phyloP scores from a whole-genome alignment of 2,888 invertebrate species.

The Glaucopsyche alexis region DNA sequence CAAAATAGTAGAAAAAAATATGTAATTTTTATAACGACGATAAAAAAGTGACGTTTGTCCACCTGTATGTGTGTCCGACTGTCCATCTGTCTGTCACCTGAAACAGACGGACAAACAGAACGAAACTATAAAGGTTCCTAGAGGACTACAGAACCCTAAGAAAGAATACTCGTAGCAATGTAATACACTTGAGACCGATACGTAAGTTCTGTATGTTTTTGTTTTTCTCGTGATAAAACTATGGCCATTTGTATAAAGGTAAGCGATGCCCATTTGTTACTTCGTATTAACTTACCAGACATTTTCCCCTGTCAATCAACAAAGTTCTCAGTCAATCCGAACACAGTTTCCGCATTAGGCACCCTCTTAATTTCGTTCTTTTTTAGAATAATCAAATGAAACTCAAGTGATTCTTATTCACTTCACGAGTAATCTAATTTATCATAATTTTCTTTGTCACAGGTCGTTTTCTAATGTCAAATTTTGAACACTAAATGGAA shows the following conservation, averaged over 20 bases:
- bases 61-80: too few species aligned
- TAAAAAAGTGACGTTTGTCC: too few species aligned
- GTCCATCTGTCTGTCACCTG: too few species aligned
- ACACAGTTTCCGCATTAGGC: constrained; percentile 13
- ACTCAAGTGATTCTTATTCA: background rate
- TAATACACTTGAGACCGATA: background rate
- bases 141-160: too few species aligned
- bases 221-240: background rate
- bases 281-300: background rate
- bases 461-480: background rate
- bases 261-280: constrained; percentile 8
- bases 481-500: too few species aligned
- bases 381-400: background rate
- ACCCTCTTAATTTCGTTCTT: constrained; percentile 5
- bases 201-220: background rate
- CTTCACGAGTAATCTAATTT: background rate
- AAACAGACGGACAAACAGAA: too few species aligned
- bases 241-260: background rate
- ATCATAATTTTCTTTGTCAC: background rate
- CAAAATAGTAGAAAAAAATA: too few species aligned
- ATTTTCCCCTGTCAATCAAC: background rate
- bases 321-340: background rate
- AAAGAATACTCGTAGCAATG: background rate
- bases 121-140: too few species aligned
- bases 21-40: too few species aligned